Conservation (phyloP, 2,113 vertebrate genomes). For the Syngnathus floridae region DNA sequence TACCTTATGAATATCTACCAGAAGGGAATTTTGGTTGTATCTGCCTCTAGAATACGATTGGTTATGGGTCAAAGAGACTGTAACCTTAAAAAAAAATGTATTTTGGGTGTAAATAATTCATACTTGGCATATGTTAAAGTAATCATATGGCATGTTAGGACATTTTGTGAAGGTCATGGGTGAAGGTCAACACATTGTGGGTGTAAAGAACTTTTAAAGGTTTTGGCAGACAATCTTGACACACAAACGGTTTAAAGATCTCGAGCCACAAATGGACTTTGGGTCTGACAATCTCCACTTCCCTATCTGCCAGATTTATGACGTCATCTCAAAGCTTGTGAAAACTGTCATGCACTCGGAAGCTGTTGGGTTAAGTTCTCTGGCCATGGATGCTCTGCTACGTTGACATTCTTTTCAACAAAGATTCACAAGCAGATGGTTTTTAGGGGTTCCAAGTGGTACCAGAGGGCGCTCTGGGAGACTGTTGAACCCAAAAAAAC, state of each 20-base stretch:
- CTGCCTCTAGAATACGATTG: not conserved
- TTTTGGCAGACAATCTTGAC: not conserved
- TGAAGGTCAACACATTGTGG: conserved; percentile 5
- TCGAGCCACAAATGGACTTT: conserved; percentile 18
- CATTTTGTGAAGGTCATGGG: not conserved
- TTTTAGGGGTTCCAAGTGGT: conserved; percentile 34
- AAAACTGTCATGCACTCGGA: conserved; percentile 16
- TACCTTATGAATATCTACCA: conserved; percentile 4
- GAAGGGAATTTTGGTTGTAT: conserved; percentile 3
- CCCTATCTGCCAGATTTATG: conserved; percentile 33
- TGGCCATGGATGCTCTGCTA: not conserved
- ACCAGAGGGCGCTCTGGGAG: conserved; percentile 49
- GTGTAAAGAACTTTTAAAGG: not conserved
- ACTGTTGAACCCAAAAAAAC: conserved; percentile 48
- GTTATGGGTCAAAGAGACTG: conserved; percentile 5
- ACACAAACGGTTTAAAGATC: not conserved
- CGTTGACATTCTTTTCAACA: conserved; percentile 29
- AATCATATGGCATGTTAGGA: not conserved
- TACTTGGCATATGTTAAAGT: not conserved
- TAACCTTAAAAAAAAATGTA: not conserved
- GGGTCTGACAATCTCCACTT: conserved; percentile 32
- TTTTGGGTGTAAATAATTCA: not conserved
- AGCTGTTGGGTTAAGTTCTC: conserved; percentile 13
- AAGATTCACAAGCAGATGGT: conserved; percentile 37
- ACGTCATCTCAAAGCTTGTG: conserved; percentile 28